These are phyloP conservation scores for Galaxias olidus DNA, from an alignment of 2,797 vertebrate species.

Conservation along the genomic window DNA sequence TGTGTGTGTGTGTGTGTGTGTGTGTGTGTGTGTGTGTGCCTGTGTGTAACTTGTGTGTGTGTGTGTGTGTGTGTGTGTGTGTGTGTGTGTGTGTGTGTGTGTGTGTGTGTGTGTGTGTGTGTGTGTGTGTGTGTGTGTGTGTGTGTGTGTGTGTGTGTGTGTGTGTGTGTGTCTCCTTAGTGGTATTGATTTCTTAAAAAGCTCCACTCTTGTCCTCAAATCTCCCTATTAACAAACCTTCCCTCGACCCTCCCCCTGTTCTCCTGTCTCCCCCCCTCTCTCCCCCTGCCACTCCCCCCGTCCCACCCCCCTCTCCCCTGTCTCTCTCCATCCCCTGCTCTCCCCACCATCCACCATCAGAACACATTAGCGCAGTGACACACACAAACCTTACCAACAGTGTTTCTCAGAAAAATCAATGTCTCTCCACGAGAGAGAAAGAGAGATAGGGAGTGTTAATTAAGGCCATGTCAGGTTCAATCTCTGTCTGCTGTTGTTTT, in stretches of 20 bases:
- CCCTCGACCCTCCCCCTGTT: too few species aligned
- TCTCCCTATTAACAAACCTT: neutral
- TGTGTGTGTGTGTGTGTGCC: too few species aligned
- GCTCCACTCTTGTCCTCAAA: neutral
- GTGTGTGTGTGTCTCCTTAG: slow-evolving; percentile 1
- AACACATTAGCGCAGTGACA: too few species aligned
- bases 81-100: neutral
- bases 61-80: too few species aligned
- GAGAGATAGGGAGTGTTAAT: too few species aligned
- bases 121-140: slow-evolving; percentile 16
- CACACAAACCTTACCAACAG: too few species aligned
- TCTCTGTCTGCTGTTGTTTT: too few species aligned
- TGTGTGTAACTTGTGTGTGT: too few species aligned
- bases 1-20: neutral
- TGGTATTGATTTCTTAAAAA: neutral
- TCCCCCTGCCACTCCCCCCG: neutral
- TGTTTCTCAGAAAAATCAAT: too few species aligned
- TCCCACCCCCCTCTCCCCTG: neutral
- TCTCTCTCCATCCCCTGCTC: slow-evolving; percentile 36
- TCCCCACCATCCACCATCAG: neutral
- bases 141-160: slow-evolving; percentile 14
- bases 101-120: slow-evolving; percentile 18
- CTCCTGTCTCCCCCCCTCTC: neutral
- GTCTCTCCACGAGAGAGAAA: too few species aligned
- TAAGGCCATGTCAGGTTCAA: too few species aligned